Evolutionary conservation across 1,140 invertebrate species (phyloP), one percentile per base, ranked within the genome.

Genomic region (Aphaenogaster ashmeadi): DNA sequence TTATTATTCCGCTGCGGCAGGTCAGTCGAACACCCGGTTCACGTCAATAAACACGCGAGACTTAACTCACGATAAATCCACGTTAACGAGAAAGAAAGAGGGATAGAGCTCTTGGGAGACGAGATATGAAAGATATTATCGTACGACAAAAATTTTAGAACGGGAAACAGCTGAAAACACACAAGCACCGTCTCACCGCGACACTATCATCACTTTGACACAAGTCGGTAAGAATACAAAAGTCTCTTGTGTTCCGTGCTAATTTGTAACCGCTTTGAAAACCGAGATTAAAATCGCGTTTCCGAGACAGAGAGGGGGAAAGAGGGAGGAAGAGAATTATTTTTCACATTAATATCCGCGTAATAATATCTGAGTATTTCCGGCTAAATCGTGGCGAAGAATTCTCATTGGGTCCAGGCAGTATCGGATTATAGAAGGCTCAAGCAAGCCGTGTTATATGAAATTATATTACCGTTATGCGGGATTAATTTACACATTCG

Each of bases 391-490:
- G 38, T 33, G 21, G 58, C 54, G 67, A 71, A 50, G 67, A 74
- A 74, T 47, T 60, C 18, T 84, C n/a, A 71, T 84, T 69, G 36
- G n/a, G 44, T 60, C n/a, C 77, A 41, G 21, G 47, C 67, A 44
- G 56, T 86, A 62, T 87, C 78, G 66, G 79, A 69, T 89, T 87
- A 90, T 86, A 87, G 78, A 60, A 58, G 41, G 69, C 71, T 67
- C 72, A 33, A 69, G 41, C 71, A 60, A 54, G 66, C 81, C 60
- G 58, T 72, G 89, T 90, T 87, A 79, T 83, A 38, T 62, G 60
- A 89, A 90, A 90, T 90, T 90, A 89, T 77, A 89, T 89, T 89
- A 66, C 36, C 47, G 66, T 74, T 56, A 71, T 54, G 54, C 36
- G 33, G 62, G 60, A 90, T 90, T 90, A 90, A 87, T 87, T 90